Evolutionary conservation across 1,140 invertebrate genomes (phyloP), one percentile per base, ranked within the genome.

Genomic region (Heliconius nattereri): DNA sequence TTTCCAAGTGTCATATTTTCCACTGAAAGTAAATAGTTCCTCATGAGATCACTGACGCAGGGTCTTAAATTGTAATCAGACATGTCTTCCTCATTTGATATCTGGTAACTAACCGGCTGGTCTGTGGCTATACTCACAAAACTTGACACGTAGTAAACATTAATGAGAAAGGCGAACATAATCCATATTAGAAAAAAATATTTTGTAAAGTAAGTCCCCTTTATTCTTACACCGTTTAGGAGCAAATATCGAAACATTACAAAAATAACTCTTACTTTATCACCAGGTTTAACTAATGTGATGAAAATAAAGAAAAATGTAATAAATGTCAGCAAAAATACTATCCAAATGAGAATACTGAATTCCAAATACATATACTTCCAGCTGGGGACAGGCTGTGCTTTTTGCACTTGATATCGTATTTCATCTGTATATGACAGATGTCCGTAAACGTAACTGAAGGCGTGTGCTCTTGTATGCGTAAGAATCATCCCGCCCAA

Each of bases 361-460:
- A 93, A 93, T 82, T 86, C 91, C 13, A 86, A 73, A 75, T 86
- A 89, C 16, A 88, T 37, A 32, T 85, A 83, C 78, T 86, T 87
- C 86, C 86, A 91, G 13, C 16, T 8, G 0, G 85, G 77, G 0
- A 90, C 80, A 13, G 26, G 8, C 13, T 57, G 66, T 2, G 92
- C 85, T 76, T 75, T 87, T 71, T 87, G 84, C 1, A 93, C 91
- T 8, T 88, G 52, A 23, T 88, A 76, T 23, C 79, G 80, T 2
- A 92, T 13, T 6, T 90, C 84, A n/a, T 93, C 92, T 7, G 60
- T 79, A 26, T 78, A 85, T 6, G 84, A 80, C n/a, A 87, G 73
- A 57, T 90, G 86, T 1, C 78, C 80, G 9, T 60, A 87, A 1
- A 91, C 71, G 54, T 84, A 92, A 11, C 75, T 73, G 73, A 92